Conservation (phyloP, 2,888 invertebrate species). For the Torymus tubicola region DNA sequence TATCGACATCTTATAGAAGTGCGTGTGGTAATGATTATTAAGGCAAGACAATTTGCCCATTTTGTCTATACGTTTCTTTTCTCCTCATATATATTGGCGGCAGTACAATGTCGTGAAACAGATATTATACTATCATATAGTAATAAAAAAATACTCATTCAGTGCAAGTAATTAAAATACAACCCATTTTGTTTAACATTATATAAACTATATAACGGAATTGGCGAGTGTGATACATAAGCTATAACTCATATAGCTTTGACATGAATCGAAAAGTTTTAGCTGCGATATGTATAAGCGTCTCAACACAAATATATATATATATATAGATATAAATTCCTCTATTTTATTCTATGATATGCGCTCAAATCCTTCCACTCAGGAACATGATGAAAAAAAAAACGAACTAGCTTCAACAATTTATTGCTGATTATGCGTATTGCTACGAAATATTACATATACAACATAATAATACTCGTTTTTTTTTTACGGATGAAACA, state of each 20-base stretch:
- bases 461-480: constrained; percentile 48
- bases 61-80: constrained; percentile 7
- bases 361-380: constrained; percentile 1
- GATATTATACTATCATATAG: constrained; percentile 14
- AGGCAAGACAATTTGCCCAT: constrained; percentile 25
- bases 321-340: no score
- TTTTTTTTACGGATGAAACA: constrained; percentile 34
- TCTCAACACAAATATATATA: no score
- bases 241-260: constrained; percentile 13
- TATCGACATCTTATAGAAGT: constrained; percentile 11
- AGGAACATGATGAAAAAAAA: constrained; percentile 18
- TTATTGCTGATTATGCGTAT: constrained; percentile 40
- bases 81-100: constrained; percentile 4
- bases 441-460: constrained; percentile 35
- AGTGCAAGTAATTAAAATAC: constrained; percentile 20
- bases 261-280: neutral
- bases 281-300: constrained; percentile 12
- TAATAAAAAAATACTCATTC: constrained; percentile 20
- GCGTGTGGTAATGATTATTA: neutral
- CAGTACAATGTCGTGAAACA: constrained; percentile 16
- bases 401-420: constrained; percentile 34
- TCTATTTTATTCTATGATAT: neutral
- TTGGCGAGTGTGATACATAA: neutral
- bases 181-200: constrained; percentile 1
- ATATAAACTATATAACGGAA: neutral